Base-by-base conservation (phyloP, 2,888 invertebrate species). In the Strigamia crassipes region DNA sequence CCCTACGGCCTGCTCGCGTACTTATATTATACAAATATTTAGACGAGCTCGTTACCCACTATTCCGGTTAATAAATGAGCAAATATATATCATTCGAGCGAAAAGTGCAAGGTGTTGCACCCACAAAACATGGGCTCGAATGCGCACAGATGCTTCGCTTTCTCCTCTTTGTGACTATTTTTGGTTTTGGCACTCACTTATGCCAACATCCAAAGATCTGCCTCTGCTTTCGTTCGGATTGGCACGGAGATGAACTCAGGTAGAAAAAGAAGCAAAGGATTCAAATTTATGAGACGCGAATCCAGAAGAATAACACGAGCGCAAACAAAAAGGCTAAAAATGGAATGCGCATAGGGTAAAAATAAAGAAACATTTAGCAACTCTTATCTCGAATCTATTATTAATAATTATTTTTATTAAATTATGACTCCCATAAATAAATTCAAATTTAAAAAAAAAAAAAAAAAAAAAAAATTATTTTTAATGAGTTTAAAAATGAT, bases 101-200 rank as follows among this genome's bases (percentile, higher is more conserved):
- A 73, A 73, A 73, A 73, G 73, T 73, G 73, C 73, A 73, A 73
- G 73, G 73, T 73, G 73, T 73, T 73, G 73, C 73, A 31, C 73
- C 31, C 31, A 31, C 73, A 73, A 73, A 73, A 73, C 73, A 73
- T 73, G 73, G n/a, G 73, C 73, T 73, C 73, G n/a, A 73, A 73
- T 73, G 73, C 73, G 73, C 73, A 31, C 73, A 73, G 73, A 73
- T 31, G 73, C 73, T 73, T 15, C 12, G 73, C 73, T 15, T 31
- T 73, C 31, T 27, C 73, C 73, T 73, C 31, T 31, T 73, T 73
- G 73, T 73, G 73, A 31, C 73, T 73, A 73, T 73, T 73, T 73
- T 73, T 73, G 73, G 73, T 73, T 73, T 73, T 73, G 73, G 73
- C 73, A 73, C 73, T 73, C 4, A 73, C 73, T 12, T 73, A 73